phyloP scores from a whole-genome alignment of 2,888 invertebrate genomes.

The Periphyllus acericola region DNA sequence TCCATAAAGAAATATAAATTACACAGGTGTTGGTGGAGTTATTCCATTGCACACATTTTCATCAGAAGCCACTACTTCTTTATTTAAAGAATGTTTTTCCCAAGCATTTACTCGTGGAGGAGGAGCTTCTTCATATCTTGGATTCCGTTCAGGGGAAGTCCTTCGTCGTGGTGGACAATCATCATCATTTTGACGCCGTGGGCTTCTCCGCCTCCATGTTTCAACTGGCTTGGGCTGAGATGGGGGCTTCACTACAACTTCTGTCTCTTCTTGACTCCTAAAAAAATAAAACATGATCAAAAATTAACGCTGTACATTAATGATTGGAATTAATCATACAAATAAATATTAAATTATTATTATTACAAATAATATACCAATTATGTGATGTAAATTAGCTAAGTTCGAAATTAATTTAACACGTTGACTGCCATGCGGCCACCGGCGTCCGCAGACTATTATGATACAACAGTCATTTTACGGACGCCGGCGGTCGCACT shows the following conservation, averaged over 20 bases:
- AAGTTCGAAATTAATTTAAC: no score
- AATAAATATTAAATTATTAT: no score
- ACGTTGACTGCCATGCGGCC: no score
- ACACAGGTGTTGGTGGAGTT: constrained; percentile 5
- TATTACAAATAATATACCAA: no score
- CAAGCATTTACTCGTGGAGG: constrained; percentile 66
- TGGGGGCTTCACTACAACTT: constrained; percentile 6
- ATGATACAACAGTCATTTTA: no score
- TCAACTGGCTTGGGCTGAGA: constrained; percentile 37
- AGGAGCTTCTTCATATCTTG: constrained; percentile 64
- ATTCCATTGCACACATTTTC: constrained; percentile 52
- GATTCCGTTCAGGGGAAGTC: constrained; percentile 62
- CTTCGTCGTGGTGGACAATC: constrained; percentile 49
- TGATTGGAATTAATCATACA: neutral
- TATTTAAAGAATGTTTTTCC: constrained; percentile 62
- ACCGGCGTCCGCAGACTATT: no score
- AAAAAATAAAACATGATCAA: neutral
- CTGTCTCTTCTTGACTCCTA: constrained; percentile 38
- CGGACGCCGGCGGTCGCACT: no score
- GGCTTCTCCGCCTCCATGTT: constrained; percentile 63
- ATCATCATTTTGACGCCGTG: constrained; percentile 60
- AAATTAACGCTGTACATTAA: neutral
- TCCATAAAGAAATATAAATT: neutral
- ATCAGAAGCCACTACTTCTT: neutral
- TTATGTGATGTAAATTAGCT: no score